Base-by-base conservation (phyloP, 2,888 invertebrate genomes). In the Alloplasta piceator region DNA sequence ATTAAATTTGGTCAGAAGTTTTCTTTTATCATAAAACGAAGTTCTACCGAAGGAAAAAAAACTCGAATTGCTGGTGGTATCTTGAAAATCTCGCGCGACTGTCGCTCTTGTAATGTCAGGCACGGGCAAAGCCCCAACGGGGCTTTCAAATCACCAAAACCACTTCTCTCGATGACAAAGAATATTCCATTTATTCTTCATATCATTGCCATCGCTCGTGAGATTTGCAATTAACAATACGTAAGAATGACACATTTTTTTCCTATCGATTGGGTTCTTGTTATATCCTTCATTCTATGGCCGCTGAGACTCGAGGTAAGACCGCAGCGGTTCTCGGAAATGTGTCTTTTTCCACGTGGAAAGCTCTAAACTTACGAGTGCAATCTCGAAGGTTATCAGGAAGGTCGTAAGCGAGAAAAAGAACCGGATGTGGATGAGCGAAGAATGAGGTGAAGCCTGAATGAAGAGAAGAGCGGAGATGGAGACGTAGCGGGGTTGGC, bases 351-450 rank as follows among this genome's bases (percentile, higher is more conserved):
- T 39, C 10, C 55, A 14, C 6, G 10, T 46, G 41, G 38, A 12
- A 66, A 74, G 43, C 52, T 56, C 56, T 12, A 5, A 72, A 64
- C n/a, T 46, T 58, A 41, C 26, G 50, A 52, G 12, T 41, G 48
- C 16, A 55, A 60, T 68, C 46, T 6, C 50, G 16, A 64, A 50
- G 68, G 46, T 73, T 68, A 58, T 79, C 70, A 12, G 12, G 12
- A 79, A 76, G 70, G 74, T 78, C 68, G 75, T 74, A 68, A 67
- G 61, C 26, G 72, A 58, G 80, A 67, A 81, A 79, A 78, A 81
- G 64, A 52, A 56, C 52, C 70, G 67, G 56, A 41, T 64, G 58
- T 48, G 56, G 12, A 74, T 48, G 10, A 67, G 55, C 56, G 58
- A 39, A 56, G 73, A 52, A 50, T 50, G 43, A 52, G 14, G 0